Conservation (phyloP, 2,113 vertebrate genomes). For the Trogon melanurus region DNA sequence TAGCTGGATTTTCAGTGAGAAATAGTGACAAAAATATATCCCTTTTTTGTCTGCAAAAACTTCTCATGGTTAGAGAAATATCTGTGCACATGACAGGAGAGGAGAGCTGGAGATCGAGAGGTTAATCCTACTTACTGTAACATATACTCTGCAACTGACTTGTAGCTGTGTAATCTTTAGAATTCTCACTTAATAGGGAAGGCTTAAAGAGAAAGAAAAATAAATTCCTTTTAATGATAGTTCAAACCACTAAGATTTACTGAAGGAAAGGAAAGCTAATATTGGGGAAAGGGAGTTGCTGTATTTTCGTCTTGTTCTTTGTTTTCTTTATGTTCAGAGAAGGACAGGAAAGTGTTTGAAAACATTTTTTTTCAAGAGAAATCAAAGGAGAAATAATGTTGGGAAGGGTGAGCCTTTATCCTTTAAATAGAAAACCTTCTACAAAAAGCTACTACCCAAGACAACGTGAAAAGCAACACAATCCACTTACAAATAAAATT, state of each 20-base stretch:
- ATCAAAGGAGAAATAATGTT: slow-evolving; percentile 11
- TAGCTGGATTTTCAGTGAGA: not conserved
- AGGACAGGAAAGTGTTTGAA: not conserved
- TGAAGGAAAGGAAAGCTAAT: not conserved
- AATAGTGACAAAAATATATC: not conserved
- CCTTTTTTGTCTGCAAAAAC: not conserved
- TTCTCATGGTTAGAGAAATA: slow-evolving; percentile 5
- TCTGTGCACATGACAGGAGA: not conserved
- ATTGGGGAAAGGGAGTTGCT: not conserved
- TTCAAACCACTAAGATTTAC: not conserved
- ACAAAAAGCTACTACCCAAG: not conserved
- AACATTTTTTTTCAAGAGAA: not conserved
- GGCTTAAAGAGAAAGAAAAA: not conserved
- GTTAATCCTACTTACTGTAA: slow-evolving; percentile 48
- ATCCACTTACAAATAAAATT: not conserved
- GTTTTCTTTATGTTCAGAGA: not conserved
- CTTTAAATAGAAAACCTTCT: not conserved
- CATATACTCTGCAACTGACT: not conserved
- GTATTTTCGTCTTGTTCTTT: slow-evolving; percentile 9
- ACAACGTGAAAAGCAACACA: slow-evolving; percentile 15
- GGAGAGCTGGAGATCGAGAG: not conserved
- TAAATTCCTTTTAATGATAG: not conserved
- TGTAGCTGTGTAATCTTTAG: not conserved
- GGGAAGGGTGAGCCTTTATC: not conserved
- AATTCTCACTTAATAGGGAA: not conserved